A percentile compares a stretch with the other conserved stretches of the same genome.
Conservation (phyloP, 2,113 vertebrate genomes). For the Catharus fuscescens region DNA sequence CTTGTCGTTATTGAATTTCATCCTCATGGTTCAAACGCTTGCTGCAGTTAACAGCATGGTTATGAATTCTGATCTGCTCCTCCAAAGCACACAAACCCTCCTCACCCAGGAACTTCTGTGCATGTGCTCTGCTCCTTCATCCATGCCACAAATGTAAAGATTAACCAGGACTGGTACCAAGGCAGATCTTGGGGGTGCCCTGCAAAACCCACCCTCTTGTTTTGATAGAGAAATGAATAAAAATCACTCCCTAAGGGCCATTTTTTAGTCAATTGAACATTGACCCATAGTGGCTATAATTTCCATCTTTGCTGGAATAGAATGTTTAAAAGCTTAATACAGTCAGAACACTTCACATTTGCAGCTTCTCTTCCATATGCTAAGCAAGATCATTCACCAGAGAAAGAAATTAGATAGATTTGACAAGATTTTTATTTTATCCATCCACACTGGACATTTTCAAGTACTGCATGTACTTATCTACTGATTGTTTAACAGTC, state of each 20-base stretch:
- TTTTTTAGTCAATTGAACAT: neutral
- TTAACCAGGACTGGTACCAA: neutral
- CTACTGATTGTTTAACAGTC: neutral
- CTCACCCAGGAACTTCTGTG: neutral
- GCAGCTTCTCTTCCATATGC: neutral
- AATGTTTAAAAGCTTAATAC: neutral
- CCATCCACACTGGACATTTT: neutral
- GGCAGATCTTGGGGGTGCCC: neutral
- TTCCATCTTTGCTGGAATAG: neutral
- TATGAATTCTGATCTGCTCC: neutral
- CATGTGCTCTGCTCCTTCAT: fast-evolving
- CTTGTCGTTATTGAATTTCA: constrained; percentile 1
- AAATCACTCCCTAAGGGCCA: neutral
- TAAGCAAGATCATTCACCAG: neutral
- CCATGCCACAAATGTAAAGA: neutral
- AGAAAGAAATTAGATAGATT: neutral
- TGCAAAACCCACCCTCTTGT: neutral
- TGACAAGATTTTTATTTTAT: neutral
- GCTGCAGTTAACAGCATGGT: neutral
- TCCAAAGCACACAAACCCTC: neutral
- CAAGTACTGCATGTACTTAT: neutral
- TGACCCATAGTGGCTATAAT: neutral
- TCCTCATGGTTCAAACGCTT: neutral
- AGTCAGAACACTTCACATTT: neutral
- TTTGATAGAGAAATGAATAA: neutral